Base-by-base conservation (phyloP, 2,888 invertebrate species). In the Melanotus villosus region DNA sequence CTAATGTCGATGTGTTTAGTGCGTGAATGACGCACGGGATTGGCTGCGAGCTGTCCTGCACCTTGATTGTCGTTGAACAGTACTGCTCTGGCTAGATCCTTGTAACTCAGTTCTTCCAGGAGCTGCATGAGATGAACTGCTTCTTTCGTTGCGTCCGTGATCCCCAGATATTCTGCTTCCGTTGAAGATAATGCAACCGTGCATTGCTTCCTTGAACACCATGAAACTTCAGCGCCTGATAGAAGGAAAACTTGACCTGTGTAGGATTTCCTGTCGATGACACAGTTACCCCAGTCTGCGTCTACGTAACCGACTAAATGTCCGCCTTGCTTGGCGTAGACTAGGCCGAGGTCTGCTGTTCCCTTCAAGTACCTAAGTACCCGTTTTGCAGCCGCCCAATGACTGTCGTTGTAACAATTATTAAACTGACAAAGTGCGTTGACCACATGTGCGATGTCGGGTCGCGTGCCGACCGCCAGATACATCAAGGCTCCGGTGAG, bases 401-500 rank as follows among this genome's bases (percentile, higher is more conserved):
- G 68, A 59, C 21, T 16, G 19, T 66, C 47, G 32, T 14, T 60
- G 52, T 70, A 69, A 64, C 68, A 60, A 58, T 70, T 71, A 69
- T 74, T 73, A 72, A 70, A 74, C 54, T 74, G 71, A 23, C 77
- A 77, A 9, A 77, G 59, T 41, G 57, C 75, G 52, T 70, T 76
- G 0, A 76, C 74, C 21, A 70, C 23, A 65, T 47, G 76, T 10
- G 75, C 34, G 23, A 77, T 77, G 36, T 76, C 75, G 16, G 75
- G 76, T 65, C 77, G 70, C 2, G 76, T 75, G n/a, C 74, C 54
- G 1, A 76, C 73, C 12, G 73, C 23, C 26, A 77, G 59, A 60
- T 75, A 77, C 76, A 76, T 76, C 16, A 73, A 57, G 64, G 72
- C 70, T 2, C 77, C 76, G 43, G 76, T 70, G 4, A 76, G 54